phyloP scores from a whole-genome alignment of 2,888 invertebrate genomes.

The Meta bourneti region DNA sequence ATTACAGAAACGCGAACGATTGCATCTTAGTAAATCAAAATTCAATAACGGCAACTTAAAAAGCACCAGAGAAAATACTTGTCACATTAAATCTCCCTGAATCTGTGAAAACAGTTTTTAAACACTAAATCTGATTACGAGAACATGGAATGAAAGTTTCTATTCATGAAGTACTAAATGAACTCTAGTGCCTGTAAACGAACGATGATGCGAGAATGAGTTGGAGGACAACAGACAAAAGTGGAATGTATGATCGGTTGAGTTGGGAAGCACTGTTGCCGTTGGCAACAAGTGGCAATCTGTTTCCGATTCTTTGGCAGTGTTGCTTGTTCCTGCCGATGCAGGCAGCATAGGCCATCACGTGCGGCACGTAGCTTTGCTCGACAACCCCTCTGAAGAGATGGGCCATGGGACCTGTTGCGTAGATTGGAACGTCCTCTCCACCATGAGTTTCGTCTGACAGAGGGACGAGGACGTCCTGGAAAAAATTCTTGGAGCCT shows the following conservation, averaged over 20 bases:
- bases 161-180: no score
- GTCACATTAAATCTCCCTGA: no score
- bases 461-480: constrained; percentile 77
- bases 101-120: no score
- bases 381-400: constrained; percentile 77
- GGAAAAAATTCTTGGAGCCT: constrained; percentile 78
- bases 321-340: constrained; percentile 77
- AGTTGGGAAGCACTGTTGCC: not conserved
- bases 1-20: no score
- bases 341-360: constrained; percentile 78
- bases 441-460: constrained; percentile 81
- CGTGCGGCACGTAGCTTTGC: constrained; percentile 77
- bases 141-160: no score
- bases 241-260: not conserved
- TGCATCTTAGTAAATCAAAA: no score
- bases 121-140: no score
- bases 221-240: not conserved
- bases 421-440: constrained; percentile 79
- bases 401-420: constrained; percentile 78
- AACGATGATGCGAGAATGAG: not conserved
- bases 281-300: constrained; percentile 34
- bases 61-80: no score
- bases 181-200: no score
- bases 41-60: no score
- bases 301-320: constrained; percentile 67